phyloP scores from a whole-genome alignment of 1,140 invertebrate species.

The Drosophila tropicalis region DNA sequence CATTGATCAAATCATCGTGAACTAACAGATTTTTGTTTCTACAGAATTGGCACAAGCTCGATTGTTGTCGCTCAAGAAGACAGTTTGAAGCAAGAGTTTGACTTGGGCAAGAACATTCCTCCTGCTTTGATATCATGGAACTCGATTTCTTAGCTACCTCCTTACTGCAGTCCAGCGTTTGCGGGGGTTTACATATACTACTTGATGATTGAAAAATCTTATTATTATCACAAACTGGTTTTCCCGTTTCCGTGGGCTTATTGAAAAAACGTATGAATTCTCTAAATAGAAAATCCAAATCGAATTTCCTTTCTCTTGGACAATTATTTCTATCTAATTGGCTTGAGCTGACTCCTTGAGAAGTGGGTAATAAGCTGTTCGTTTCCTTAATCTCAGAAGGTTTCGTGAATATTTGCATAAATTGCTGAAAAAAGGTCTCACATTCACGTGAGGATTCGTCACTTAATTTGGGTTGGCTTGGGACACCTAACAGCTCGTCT shows the following conservation, averaged over 20 bases:
- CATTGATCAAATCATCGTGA: slow-evolving; percentile 15
- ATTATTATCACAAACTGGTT: background rate
- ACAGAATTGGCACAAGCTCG: slow-evolving; percentile 39
- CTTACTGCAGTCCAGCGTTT: background rate
- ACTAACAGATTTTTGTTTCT: slow-evolving; percentile 16
- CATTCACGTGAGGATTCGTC: background rate
- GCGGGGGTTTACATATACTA: background rate
- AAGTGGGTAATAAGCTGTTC: background rate
- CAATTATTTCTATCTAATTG: background rate
- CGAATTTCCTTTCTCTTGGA: background rate
- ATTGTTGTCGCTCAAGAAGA: background rate
- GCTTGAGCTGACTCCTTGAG: background rate
- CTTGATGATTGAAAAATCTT: background rate
- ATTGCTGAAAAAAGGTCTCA: slow-evolving; percentile 21
- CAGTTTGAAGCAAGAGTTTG: background rate
- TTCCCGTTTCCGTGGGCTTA: background rate
- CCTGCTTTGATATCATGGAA: background rate
- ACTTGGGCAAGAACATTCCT: no score
- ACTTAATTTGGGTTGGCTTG: background rate
- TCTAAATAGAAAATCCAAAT: slow-evolving; percentile 9
- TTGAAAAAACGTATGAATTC: slow-evolving; percentile 7
- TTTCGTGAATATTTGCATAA: slow-evolving; percentile 27
- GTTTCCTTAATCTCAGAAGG: background rate
- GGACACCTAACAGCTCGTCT: background rate
- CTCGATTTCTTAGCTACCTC: background rate